phyloP scores from a whole-genome alignment of 2,797 vertebrate species.

The Myripristis jacobus region DNA sequence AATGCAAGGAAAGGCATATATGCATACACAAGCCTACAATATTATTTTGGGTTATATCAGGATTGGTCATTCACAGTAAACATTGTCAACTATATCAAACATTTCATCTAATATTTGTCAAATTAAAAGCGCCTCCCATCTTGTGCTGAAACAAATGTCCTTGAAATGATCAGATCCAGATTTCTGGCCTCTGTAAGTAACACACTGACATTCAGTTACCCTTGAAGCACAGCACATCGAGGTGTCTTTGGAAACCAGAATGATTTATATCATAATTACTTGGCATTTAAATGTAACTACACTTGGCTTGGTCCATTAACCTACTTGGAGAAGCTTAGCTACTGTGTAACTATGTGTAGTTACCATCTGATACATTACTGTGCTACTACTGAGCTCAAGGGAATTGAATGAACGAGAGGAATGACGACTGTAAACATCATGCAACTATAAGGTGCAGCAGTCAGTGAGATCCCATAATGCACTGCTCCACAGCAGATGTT shows the following conservation, averaged over 20 bases:
- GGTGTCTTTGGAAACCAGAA: constrained; percentile 63
- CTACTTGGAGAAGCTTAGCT: constrained; percentile 61
- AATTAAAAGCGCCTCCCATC: constrained; percentile 23
- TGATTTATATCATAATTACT: constrained; percentile 61
- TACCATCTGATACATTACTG: constrained; percentile 42
- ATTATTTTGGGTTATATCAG: constrained; percentile 50
- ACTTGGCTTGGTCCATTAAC: constrained; percentile 72
- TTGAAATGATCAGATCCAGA: constrained; percentile 48
- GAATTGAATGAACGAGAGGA: constrained; percentile 2
- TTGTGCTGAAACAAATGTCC: constrained; percentile 50
- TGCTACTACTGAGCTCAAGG: constrained; percentile 37
- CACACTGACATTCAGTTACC: constrained; percentile 36
- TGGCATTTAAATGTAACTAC: constrained; percentile 65
- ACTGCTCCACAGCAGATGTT: background rate
- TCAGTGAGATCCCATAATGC: background rate
- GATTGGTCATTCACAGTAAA: constrained; percentile 74
- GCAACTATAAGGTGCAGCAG: background rate
- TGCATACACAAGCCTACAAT: constrained; percentile 62
- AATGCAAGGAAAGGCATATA: constrained; percentile 66
- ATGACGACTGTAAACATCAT: constrained; percentile 44
- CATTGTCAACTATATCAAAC: constrained; percentile 48
- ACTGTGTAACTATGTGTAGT: constrained; percentile 52
- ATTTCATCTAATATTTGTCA: constrained; percentile 56
- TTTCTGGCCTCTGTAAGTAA: constrained; percentile 28
- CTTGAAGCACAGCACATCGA: background rate